phyloP scores from a whole-genome alignment of 2,797 vertebrate genomes.

The Myotis pilosus region DNA sequence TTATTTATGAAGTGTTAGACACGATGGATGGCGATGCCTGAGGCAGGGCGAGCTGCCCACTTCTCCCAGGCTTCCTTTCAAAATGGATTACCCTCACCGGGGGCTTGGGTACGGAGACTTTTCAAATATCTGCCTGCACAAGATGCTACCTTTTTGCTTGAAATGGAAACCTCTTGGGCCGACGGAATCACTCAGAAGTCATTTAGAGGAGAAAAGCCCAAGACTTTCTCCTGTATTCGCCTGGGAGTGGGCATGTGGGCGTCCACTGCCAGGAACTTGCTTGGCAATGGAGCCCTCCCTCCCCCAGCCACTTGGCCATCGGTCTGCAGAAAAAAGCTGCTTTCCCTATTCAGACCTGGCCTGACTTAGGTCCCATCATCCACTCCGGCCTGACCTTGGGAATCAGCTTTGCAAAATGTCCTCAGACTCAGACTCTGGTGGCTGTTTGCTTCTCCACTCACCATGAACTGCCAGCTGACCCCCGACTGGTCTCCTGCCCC shows the following conservation, averaged over 20 bases:
- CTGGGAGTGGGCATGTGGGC: background rate
- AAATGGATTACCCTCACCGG: background rate
- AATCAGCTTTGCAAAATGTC: background rate
- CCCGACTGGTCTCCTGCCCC: accelerated
- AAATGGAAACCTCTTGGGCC: background rate
- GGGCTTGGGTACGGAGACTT: background rate
- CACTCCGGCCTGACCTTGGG: background rate
- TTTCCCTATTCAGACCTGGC: background rate
- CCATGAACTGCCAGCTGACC: background rate
- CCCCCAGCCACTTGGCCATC: background rate
- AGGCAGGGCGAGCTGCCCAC: background rate
- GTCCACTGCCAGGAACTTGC: background rate
- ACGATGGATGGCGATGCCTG: background rate
- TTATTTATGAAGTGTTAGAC: slow-evolving; percentile 72
- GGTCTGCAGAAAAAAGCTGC: background rate
- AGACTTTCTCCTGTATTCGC: background rate
- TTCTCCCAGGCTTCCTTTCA: background rate
- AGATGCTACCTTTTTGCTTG: background rate
- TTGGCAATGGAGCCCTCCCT: background rate
- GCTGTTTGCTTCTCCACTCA: background rate
- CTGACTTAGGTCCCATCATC: background rate
- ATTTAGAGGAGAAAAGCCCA: background rate
- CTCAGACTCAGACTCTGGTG: background rate
- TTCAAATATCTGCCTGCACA: background rate
- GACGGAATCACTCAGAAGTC: background rate